These are phyloP conservation scores for Trissoscelio sp. DNA, from an alignment of 2,888 invertebrate genomes.

Conservation along the genomic window DNA sequence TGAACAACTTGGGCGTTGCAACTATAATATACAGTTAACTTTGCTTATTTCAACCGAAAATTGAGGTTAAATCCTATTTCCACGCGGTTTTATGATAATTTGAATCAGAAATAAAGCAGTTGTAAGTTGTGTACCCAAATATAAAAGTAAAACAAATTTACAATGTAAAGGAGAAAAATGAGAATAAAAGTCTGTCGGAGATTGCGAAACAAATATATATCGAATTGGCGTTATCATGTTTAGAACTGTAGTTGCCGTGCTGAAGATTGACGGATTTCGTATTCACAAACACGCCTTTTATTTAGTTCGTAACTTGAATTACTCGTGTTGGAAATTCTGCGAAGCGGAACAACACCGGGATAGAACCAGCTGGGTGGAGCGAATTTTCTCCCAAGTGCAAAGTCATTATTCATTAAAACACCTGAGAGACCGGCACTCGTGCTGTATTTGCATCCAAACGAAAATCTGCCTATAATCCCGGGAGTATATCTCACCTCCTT, in stretches of 20 bases:
- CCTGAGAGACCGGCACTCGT: constrained; percentile 57
- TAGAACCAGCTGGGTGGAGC: constrained; percentile 58
- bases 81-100: no score
- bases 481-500: constrained; percentile 44
- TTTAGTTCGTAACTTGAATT: constrained; percentile 54
- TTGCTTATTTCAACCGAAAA: no score
- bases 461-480: constrained; percentile 60
- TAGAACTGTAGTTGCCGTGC: constrained; percentile 4
- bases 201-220: constrained; percentile 17
- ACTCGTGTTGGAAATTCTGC: constrained; percentile 49
- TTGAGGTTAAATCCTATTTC: no score
- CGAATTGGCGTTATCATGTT: constrained; percentile 17
- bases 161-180: no score
- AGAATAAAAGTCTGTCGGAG: no score
- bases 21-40: no score
- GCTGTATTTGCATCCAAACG: constrained; percentile 55
- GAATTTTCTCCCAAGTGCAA: constrained; percentile 63
- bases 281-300: constrained; percentile 52
- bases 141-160: no score
- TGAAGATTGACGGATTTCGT: constrained; percentile 47
- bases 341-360: constrained; percentile 50
- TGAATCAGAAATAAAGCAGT: no score
- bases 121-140: no score
- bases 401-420: constrained; percentile 68
- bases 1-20: no score